These are phyloP conservation scores for Drosophila lowei DNA, from an alignment of 1,140 invertebrate genomes.

Conservation along the genomic window DNA sequence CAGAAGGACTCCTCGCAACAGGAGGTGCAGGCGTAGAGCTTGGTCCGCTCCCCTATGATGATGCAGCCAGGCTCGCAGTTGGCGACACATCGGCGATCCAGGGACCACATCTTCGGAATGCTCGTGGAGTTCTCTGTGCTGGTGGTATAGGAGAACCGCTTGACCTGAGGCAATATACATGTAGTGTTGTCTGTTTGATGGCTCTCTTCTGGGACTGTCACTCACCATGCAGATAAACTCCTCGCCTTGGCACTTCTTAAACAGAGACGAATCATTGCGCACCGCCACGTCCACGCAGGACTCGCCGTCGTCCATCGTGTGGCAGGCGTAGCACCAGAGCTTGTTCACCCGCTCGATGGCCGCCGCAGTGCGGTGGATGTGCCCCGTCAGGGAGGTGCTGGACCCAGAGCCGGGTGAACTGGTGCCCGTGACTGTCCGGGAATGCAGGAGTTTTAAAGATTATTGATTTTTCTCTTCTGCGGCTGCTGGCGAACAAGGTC, in stretches of 20 bases:
- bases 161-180: slow-evolving; percentile 85
- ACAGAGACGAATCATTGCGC: slow-evolving; percentile 86
- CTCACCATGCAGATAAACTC: slow-evolving; percentile 90
- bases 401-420: slow-evolving; percentile 83
- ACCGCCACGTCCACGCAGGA: slow-evolving; percentile 87
- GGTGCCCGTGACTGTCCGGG: slow-evolving; percentile 73
- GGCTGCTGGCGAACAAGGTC: slow-evolving; percentile 39
- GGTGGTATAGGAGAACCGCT: slow-evolving; percentile 91
- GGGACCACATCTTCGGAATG: slow-evolving; percentile 89
- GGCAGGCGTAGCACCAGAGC: slow-evolving; percentile 91
- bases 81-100: slow-evolving; percentile 91
- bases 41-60: slow-evolving; percentile 92
- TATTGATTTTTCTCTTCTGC: slow-evolving; percentile 70
- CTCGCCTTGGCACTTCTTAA: slow-evolving; percentile 89
- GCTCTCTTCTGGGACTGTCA: not conserved
- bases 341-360: slow-evolving; percentile 89
- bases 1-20: slow-evolving; percentile 91
- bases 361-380: slow-evolving; percentile 88
- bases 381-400: slow-evolving; percentile 62
- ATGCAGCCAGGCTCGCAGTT: slow-evolving; percentile 94
- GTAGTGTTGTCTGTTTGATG: not conserved
- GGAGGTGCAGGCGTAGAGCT: slow-evolving; percentile 91
- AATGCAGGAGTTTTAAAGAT: not conserved
- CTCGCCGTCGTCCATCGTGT: slow-evolving; percentile 87
- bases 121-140: slow-evolving; percentile 91